Conservation (phyloP, 2,797 vertebrate species). For the Oreochromis grahami region DNA sequence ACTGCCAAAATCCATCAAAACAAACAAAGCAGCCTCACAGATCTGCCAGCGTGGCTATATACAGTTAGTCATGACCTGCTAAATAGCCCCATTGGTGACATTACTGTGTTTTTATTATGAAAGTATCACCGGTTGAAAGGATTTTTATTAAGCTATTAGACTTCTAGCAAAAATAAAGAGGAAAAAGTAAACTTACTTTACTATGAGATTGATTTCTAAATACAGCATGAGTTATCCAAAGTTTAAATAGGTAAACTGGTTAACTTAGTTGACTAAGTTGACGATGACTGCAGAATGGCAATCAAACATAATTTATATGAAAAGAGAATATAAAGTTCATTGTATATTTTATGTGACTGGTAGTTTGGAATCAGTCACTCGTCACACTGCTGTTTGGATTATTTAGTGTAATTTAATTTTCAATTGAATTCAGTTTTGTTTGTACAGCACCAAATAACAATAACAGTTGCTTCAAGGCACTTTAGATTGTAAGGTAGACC, state of each 20-base stretch:
- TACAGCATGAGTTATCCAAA: background rate
- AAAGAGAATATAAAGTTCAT: background rate
- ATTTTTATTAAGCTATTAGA: background rate
- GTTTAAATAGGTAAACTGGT: background rate
- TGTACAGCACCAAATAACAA: background rate
- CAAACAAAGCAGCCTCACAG: background rate
- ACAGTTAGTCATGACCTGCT: background rate
- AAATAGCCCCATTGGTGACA: background rate
- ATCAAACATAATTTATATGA: background rate
- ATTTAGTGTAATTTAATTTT: background rate
- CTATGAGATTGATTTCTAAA: background rate
- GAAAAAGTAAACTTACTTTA: background rate
- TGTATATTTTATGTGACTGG: background rate
- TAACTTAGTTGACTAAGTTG: background rate
- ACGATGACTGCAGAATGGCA: fast-evolving
- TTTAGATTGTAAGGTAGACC: background rate
- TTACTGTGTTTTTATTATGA: background rate
- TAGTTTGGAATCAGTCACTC: background rate
- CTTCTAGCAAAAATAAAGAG: background rate
- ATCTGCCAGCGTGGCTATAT: background rate
- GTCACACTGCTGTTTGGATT: background rate
- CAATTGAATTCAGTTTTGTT: background rate
- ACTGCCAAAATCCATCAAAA: background rate
- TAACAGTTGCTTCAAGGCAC: background rate
- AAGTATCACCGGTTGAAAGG: background rate